Evolutionary conservation across 2,797 vertebrate genomes (phyloP).

Genomic region (Crocodylus rhombifer): DNA sequence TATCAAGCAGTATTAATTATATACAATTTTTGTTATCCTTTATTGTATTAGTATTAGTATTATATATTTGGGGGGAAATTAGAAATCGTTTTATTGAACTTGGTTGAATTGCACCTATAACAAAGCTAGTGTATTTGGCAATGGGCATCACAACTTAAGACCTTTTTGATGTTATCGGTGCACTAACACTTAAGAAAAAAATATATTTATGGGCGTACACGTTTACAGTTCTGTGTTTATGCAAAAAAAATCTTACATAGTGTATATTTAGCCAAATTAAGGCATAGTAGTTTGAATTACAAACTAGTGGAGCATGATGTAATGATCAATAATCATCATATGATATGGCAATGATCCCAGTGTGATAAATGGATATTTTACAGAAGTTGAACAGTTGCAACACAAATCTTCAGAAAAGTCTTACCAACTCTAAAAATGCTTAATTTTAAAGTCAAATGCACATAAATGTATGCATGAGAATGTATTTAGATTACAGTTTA

Average conservation of each 20-base stretch:
- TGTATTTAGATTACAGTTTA: not conserved
- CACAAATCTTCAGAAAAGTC: not conserved
- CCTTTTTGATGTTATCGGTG: not conserved
- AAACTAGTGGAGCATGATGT: not conserved
- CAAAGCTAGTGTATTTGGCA: not conserved
- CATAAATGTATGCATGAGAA: not conserved
- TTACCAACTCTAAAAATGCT: not conserved
- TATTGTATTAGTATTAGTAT: constrained; percentile 32
- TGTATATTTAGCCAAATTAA: not conserved
- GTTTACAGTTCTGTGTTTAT: accelerated
- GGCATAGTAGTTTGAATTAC: not conserved
- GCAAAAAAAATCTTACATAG: not conserved
- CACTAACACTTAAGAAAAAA: not conserved
- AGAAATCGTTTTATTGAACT: not conserved
- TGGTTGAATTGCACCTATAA: not conserved
- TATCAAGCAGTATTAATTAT: constrained; percentile 53
- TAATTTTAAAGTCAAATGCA: not conserved
- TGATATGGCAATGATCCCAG: not conserved
- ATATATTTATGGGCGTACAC: not conserved
- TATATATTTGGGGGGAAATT: not conserved
- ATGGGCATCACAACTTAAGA: not conserved
- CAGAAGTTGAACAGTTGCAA: not conserved
- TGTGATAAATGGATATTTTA: not conserved
- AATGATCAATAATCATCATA: not conserved
- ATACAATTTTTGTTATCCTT: constrained; percentile 47